phyloP scores from a whole-genome alignment of 2,797 vertebrate species.

The Siniperca obscura region DNA sequence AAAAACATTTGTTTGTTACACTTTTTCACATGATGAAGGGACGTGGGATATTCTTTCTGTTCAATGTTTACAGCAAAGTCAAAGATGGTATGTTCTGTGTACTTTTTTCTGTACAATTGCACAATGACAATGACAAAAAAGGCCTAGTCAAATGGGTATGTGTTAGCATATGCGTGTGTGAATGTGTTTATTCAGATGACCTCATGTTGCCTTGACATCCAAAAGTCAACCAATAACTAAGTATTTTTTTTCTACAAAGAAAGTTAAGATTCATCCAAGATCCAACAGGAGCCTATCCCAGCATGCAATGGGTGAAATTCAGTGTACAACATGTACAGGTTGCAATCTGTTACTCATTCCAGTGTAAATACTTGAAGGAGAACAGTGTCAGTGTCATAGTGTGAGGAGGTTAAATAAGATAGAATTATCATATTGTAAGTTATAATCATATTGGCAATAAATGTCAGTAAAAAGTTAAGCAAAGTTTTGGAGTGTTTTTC shows the following conservation, averaged over 20 bases:
- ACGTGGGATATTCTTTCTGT: constrained; percentile 11
- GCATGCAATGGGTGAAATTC: constrained; percentile 7
- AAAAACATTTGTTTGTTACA: constrained; percentile 52
- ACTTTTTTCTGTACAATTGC: background rate
- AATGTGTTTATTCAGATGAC: constrained; percentile 27
- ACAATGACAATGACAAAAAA: background rate
- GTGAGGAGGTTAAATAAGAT: constrained; percentile 2
- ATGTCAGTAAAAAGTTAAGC: background rate
- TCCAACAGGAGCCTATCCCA: background rate
- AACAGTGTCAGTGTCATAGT: background rate
- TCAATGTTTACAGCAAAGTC: constrained; percentile 46
- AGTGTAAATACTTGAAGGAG: constrained; percentile 31
- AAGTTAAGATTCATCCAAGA: constrained; percentile 5
- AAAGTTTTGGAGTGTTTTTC: constrained; percentile 23
- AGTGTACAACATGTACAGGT: background rate
- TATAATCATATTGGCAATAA: background rate
- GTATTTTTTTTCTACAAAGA: constrained; percentile 6
- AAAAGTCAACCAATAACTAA: constrained; percentile 9
- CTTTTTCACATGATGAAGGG: constrained; percentile 52
- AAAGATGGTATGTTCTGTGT: constrained; percentile 6
- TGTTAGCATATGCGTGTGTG: background rate
- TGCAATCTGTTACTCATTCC: constrained; percentile 15
- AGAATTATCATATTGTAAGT: background rate
- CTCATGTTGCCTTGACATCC: constrained; percentile 5
- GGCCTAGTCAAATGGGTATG: background rate